Evolutionary conservation across 2,888 invertebrate genomes (phyloP).

Genomic region (Petrophora chlorosata): DNA sequence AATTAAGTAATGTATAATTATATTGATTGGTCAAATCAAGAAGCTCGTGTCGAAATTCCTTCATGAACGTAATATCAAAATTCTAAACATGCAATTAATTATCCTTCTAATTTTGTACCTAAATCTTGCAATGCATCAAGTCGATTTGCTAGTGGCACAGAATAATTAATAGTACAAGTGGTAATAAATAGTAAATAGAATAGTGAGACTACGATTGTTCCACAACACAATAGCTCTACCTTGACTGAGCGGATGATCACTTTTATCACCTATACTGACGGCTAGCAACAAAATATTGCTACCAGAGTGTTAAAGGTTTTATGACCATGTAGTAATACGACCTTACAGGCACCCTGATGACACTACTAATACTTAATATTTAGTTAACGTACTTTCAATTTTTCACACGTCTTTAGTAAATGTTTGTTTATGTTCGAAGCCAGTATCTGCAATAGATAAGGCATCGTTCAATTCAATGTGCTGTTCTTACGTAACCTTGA

Average conservation of each 20-base stretch:
- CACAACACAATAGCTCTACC: constrained; percentile 49
- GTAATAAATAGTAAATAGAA: constrained; percentile 25
- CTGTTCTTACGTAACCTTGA: constrained; percentile 61
- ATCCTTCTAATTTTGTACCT: no score
- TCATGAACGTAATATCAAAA: constrained; percentile 15
- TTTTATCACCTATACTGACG: constrained; percentile 44
- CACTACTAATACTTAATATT: constrained; percentile 43
- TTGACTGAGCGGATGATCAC: constrained; percentile 49
- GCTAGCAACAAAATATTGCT: constrained; percentile 42
- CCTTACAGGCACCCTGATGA: constrained; percentile 39
- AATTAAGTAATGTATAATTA: constrained; percentile 39
- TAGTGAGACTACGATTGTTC: constrained; percentile 35
- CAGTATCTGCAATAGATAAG: constrained; percentile 52
- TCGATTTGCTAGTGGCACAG: no score
- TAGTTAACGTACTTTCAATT: constrained; percentile 33
- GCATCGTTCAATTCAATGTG: constrained; percentile 41
- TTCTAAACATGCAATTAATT: background rate
- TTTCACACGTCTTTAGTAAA: constrained; percentile 39
- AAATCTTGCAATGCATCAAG: constrained; percentile 14
- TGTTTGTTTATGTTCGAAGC: constrained; percentile 39
- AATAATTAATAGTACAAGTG: constrained; percentile 6
- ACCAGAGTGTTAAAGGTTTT: constrained; percentile 29
- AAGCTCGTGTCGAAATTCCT: constrained; percentile 43
- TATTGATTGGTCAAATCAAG: constrained; percentile 55
- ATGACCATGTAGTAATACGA: constrained; percentile 24